Conservation (phyloP, 2,797 vertebrate species). For the Microctenopoma lineatum region DNA sequence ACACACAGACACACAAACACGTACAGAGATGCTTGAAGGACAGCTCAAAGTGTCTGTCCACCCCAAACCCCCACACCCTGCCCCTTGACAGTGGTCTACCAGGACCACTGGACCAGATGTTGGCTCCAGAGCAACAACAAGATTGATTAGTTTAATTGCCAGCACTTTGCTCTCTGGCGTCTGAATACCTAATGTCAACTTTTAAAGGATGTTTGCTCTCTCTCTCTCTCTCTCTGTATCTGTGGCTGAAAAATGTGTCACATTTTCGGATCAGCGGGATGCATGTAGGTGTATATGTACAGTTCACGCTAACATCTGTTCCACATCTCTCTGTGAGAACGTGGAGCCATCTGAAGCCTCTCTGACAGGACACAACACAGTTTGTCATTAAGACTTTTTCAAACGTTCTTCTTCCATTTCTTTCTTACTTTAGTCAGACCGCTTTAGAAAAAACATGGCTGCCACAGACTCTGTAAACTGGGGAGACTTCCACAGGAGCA, state of each 20-base stretch:
- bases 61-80: conserved; percentile 47
- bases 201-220: conserved; percentile 90
- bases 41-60: conserved; percentile 89
- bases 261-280: conserved; percentile 55
- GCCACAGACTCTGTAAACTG: conserved; percentile 6
- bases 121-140: conserved; percentile 90
- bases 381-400: conserved; percentile 30
- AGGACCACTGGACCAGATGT: conserved; percentile 98
- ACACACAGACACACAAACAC: conserved; percentile 15
- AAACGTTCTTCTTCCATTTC: conserved; percentile 28
- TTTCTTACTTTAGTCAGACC: conserved; percentile 41
- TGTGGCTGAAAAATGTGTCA: conserved; percentile 49
- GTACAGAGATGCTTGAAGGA: conserved; percentile 89
- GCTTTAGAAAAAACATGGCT: conserved; percentile 49
- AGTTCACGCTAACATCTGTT: conserved; percentile 63
- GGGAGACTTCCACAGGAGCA: too few relatives aligned
- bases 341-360: conserved; percentile 28
- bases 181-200: conserved; percentile 97
- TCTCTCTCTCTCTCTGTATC: conserved; percentile 46
- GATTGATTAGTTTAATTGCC: conserved; percentile 99
- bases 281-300: conserved; percentile 45
- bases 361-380: background rate
- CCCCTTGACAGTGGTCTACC: conserved; percentile 83
- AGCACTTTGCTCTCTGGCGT: conserved; percentile 89
- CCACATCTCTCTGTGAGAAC: conserved; percentile 57